Evolutionary conservation across 2,888 invertebrate genomes (phyloP).

Genomic region (Iselma pallidipennis): DNA sequence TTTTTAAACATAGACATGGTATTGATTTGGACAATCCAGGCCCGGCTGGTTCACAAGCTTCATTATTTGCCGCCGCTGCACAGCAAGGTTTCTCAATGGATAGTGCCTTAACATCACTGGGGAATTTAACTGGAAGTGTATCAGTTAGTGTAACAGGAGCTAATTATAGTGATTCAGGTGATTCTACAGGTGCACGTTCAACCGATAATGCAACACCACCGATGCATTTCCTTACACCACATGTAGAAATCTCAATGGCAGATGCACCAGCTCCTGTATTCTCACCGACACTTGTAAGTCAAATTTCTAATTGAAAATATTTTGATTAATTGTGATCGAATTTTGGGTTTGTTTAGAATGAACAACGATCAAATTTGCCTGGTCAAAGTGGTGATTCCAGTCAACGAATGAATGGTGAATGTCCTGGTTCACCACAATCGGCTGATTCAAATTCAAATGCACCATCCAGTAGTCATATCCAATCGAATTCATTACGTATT

Average conservation of each 20-base stretch:
- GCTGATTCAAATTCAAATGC: conserved; percentile 77
- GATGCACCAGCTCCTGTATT: conserved; percentile 73
- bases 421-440: conserved; percentile 79
- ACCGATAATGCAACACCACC: conserved; percentile 88
- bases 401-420: conserved; percentile 68
- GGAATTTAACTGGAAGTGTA: conserved; percentile 68
- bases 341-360: conserved; percentile 41
- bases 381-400: conserved; percentile 47
- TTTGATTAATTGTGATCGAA: not conserved
- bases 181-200: conserved; percentile 77
- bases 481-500: conserved; percentile 51
- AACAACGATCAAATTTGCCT: conserved; percentile 47
- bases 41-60: conserved; percentile 77
- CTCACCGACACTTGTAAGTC: conserved; percentile 60
- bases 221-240: conserved; percentile 89
- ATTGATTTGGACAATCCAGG: conserved; percentile 90
- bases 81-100: conserved; percentile 57
- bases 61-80: conserved; percentile 67
- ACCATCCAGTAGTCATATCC: conserved; percentile 70
- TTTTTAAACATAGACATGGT: conserved; percentile 68
- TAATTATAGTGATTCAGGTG: conserved; percentile 83
- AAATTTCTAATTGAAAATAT: not conserved
- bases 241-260: conserved; percentile 89
- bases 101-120: conserved; percentile 58
- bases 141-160: conserved; percentile 60